phyloP scores from a whole-genome alignment of 2,888 invertebrate species.

The Isoperla grammatica region DNA sequence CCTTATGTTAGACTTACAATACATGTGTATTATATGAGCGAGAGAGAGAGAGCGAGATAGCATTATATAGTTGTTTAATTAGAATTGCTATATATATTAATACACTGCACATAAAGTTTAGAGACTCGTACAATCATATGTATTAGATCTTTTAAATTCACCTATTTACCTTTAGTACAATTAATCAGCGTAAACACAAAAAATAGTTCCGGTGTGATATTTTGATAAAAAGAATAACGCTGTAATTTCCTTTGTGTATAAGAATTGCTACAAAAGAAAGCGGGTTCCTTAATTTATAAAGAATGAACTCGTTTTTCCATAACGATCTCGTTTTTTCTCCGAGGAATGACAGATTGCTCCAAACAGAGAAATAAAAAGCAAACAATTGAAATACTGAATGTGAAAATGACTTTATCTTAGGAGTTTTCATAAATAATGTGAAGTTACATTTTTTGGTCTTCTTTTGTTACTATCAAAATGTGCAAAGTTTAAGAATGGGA shows the following conservation, averaged over 20 bases:
- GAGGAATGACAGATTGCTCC: slow-evolving; percentile 6
- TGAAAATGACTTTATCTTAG: slow-evolving; percentile 14
- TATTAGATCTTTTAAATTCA: too few species aligned
- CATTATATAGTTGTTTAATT: too few species aligned
- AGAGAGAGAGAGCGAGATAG: too few species aligned
- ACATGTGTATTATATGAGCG: too few species aligned
- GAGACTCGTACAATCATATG: too few species aligned
- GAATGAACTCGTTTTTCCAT: not conserved
- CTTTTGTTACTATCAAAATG: slow-evolving; percentile 11
- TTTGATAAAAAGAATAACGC: too few species aligned
- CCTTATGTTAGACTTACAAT: too few species aligned
- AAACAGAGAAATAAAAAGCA: slow-evolving; percentile 1
- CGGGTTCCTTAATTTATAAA: not conserved
- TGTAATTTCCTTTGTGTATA: not conserved
- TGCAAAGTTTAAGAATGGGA: slow-evolving; percentile 6
- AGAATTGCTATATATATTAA: too few species aligned
- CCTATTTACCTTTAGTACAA: too few species aligned
- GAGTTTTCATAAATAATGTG: slow-evolving; percentile 7
- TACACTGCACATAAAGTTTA: too few species aligned
- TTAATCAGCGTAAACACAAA: too few species aligned
- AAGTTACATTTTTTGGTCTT: not conserved
- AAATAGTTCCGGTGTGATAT: too few species aligned
- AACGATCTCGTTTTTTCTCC: not conserved
- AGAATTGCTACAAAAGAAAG: not conserved
- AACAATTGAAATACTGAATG: slow-evolving; percentile 13